These are phyloP conservation scores for Teleogryllus oceanicus DNA, from an alignment of 2,888 invertebrate species.

Conservation along the genomic window DNA sequence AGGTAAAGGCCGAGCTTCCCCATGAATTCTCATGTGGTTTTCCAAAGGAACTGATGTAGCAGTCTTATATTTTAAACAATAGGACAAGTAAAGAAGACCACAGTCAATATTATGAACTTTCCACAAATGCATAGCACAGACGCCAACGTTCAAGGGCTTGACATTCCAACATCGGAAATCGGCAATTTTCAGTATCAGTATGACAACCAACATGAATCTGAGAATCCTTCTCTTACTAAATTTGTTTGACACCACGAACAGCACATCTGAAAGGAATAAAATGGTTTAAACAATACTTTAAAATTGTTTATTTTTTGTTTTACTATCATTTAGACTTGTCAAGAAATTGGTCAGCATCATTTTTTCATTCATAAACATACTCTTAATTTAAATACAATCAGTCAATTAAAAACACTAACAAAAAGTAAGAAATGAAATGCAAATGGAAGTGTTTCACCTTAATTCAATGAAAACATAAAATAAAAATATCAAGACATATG, in stretches of 20 bases:
- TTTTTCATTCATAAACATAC: no score
- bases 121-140: conserved; percentile 66
- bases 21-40: conserved; percentile 61
- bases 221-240: conserved; percentile 49
- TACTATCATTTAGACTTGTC: no score
- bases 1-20: conserved; percentile 53
- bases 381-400: no score
- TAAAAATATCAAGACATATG: no score
- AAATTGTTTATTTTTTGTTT: no score
- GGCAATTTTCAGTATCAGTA: conserved; percentile 32
- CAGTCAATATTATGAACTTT: conserved; percentile 45
- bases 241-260: conserved; percentile 53
- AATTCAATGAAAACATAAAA: no score
- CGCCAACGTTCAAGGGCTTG: conserved; percentile 52
- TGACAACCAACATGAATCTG: conserved; percentile 56
- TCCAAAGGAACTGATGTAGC: conserved; percentile 50
- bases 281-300: not conserved
- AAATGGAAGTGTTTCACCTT: no score
- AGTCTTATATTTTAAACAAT: conserved; percentile 35
- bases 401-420: no score
- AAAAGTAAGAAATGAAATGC: no score
- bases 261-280: conserved; percentile 50
- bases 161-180: conserved; percentile 34
- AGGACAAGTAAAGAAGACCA: conserved; percentile 34
- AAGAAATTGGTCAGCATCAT: no score